Conservation (phyloP, 2,113 vertebrate genomes). For the Heterotilapia buettikoferi region DNA sequence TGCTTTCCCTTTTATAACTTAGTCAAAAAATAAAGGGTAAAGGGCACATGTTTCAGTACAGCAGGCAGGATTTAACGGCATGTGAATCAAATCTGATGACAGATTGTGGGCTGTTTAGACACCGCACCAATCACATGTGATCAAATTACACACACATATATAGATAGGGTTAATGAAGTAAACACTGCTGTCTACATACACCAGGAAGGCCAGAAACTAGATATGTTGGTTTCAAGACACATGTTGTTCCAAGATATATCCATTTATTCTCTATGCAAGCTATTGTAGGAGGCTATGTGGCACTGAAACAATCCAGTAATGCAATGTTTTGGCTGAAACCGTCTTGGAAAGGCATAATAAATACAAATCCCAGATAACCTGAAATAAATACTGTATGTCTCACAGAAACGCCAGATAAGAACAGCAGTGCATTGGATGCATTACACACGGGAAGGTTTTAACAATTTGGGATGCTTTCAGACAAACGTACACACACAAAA, state of each 20-base stretch:
- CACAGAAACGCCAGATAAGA: slow-evolving; percentile 16
- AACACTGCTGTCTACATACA: not conserved
- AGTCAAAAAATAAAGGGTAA: not conserved
- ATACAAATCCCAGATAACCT: slow-evolving; percentile 13
- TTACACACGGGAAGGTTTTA: slow-evolving; percentile 31
- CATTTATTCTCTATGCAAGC: slow-evolving; percentile 17
- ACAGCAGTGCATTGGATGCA: slow-evolving; percentile 26
- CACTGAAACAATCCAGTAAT: slow-evolving; percentile 19
- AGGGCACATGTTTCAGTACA: not conserved
- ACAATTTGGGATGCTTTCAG: slow-evolving; percentile 26
- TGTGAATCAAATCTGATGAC: not conserved
- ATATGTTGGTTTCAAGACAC: not conserved
- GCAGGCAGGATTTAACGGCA: not conserved
- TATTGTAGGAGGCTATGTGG: slow-evolving; percentile 17
- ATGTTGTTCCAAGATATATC: not conserved
- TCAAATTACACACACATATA: accelerated
- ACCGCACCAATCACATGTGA: not conserved
- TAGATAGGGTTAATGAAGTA: not conserved
- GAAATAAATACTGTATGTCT: slow-evolving; percentile 15
- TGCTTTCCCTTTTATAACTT: not conserved
- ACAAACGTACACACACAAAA: not conserved
- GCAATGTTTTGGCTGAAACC: slow-evolving; percentile 9
- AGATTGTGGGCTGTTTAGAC: not conserved
- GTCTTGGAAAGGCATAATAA: slow-evolving; percentile 24
- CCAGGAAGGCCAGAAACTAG: not conserved